These are phyloP conservation scores for Drosophila subpulchrella DNA, from an alignment of 1,140 invertebrate genomes.

Conservation along the genomic window DNA sequence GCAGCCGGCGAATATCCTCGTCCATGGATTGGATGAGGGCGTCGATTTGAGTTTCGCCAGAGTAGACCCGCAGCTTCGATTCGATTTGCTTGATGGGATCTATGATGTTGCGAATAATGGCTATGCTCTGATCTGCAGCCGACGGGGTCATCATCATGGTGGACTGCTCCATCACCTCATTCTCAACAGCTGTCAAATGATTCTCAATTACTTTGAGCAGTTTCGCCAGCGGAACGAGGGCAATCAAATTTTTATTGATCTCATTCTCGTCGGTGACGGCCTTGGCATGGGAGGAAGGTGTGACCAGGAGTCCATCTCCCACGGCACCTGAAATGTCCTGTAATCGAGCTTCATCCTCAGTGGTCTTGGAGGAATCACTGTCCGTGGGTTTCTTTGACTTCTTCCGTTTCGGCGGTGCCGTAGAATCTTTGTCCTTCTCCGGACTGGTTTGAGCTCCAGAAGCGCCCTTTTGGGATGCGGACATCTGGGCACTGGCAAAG, in stretches of 20 bases:
- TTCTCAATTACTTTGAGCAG: slow-evolving; percentile 68
- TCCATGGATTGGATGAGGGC: slow-evolving; percentile 86
- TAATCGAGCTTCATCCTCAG: slow-evolving; percentile 76
- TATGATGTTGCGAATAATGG: slow-evolving; percentile 87
- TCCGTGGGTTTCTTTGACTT: slow-evolving; percentile 81
- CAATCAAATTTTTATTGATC: slow-evolving; percentile 72
- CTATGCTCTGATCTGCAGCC: slow-evolving; percentile 87
- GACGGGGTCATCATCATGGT: slow-evolving; percentile 87
- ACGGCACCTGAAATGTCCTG: slow-evolving; percentile 86
- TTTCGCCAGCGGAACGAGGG: slow-evolving; percentile 74
- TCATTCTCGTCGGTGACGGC: slow-evolving; percentile 62
- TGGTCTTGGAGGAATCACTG: slow-evolving; percentile 80
- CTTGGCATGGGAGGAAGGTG: slow-evolving; percentile 49
- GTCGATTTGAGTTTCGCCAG: slow-evolving; percentile 84
- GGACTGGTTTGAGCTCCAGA: slow-evolving; percentile 55
- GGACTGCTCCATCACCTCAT: slow-evolving; percentile 87
- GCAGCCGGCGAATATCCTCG: slow-evolving; percentile 87
- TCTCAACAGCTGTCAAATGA: slow-evolving; percentile 86
- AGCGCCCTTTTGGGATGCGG: slow-evolving; percentile 75
- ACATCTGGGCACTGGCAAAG: slow-evolving; percentile 87
- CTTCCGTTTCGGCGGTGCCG: slow-evolving; percentile 78
- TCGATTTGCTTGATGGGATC: slow-evolving; percentile 88
- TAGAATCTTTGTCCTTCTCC: slow-evolving; percentile 63
- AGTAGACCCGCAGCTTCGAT: slow-evolving; percentile 85
- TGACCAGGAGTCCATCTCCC: slow-evolving; percentile 85